Conservation (phyloP, 2,113 vertebrate species). For the Neomonachus schauinslandi region DNA sequence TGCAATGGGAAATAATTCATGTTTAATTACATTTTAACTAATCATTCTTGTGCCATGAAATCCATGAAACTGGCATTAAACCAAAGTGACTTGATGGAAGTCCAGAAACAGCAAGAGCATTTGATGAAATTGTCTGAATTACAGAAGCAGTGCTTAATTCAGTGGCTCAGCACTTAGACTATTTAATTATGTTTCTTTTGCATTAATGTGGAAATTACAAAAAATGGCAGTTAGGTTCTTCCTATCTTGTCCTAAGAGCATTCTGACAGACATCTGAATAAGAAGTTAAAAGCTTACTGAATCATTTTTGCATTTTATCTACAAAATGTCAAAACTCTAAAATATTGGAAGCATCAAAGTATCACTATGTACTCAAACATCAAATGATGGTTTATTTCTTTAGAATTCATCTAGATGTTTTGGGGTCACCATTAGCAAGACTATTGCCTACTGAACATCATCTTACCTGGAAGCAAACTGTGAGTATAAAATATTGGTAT, state of each 20-base stretch:
- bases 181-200: neutral
- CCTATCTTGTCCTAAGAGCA: neutral
- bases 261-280: neutral
- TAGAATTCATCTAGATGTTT: neutral
- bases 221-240: neutral
- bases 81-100: constrained; percentile 24
- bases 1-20: constrained; percentile 40
- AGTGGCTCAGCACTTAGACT: neutral
- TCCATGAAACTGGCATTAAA: constrained; percentile 52
- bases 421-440: neutral
- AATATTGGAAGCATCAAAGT: neutral
- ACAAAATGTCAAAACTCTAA: constrained; percentile 35
- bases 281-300: constrained; percentile 16
- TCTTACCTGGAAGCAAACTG: neutral
- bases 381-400: neutral
- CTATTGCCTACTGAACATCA: neutral
- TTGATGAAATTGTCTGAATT: constrained; percentile 48
- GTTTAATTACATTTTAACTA: constrained; percentile 59
- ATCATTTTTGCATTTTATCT: neutral
- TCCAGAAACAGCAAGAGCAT: constrained; percentile 30
- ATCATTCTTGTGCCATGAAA: constrained; percentile 38
- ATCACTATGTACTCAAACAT: neutral
- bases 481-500: constrained; percentile 14
- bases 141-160: constrained; percentile 16
- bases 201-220: neutral